Evolutionary conservation across 2,888 invertebrate species (phyloP), one percentile per base, ranked within the genome.

Genomic region (Polyploca ridens): DNA sequence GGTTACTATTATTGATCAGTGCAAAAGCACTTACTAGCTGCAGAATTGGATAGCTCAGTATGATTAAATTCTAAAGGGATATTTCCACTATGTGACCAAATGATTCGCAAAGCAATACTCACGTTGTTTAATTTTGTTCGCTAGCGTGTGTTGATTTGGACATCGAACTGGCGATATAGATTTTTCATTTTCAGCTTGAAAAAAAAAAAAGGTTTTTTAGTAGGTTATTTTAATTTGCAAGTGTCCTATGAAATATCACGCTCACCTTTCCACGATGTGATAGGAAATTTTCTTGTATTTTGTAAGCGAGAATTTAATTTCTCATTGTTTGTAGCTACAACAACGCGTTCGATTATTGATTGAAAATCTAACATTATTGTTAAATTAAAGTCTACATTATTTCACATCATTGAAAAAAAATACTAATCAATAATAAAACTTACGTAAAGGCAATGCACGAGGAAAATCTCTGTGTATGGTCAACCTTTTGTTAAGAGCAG

Each of bases 111-210:
- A 67, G 67, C 68, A 72, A 72, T 78, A 89, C 89, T 89, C 80
- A 89, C 89, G 82, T 80, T 81, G 74, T 85, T 71, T 82, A 19
- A 74, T 66, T 69, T 71, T 75, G 61, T 54, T 73, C n/a, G n/a
- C 8, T 10, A 19, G 1, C 8, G 69, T 5, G 11, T 74, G 69
- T 16, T 69, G 64, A 60, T 65, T 72, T 49, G 60, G 67, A 33
- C 64, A 59, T 58, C 69, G 19, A 59, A 70, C 66, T 57, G 75
- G 71, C 35, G 69, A 67, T 60, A 72, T 62, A 54, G 72, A 67
- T n/a, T 71, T 73, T 69, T 71, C 79, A 70, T 76, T 75, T 70
- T 78, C 82, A 69, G 79, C 83, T 86, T 75, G n/a, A n/a, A 63
- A 77, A 82, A 74, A 76, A 67, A 27, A 27, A 1, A 27, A 27